phyloP scores from a whole-genome alignment of 2,888 invertebrate species.

The Microdon myrmicae region DNA sequence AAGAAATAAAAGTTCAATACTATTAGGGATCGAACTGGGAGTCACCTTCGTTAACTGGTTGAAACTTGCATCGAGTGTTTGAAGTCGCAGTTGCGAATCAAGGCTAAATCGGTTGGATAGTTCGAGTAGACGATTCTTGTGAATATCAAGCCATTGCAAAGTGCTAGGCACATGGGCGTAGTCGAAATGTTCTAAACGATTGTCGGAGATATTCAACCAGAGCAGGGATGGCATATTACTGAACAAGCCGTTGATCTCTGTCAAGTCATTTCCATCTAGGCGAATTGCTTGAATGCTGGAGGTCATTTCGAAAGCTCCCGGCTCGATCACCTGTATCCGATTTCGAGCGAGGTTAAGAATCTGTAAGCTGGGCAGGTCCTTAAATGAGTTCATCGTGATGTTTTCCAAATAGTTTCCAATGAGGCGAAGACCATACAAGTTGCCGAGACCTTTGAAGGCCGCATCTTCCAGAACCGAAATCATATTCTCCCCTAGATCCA shows the following conservation, averaged over 20 bases:
- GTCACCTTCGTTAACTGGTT: constrained; percentile 85
- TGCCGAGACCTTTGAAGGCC: constrained; percentile 84
- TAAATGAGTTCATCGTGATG: constrained; percentile 82
- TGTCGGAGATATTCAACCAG: constrained; percentile 92
- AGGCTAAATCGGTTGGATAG: constrained; percentile 79
- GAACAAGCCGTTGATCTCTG: constrained; percentile 85
- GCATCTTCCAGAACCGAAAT: constrained; percentile 83
- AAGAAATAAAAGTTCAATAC: constrained; percentile 85
- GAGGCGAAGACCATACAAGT: constrained; percentile 86
- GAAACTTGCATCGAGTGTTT: constrained; percentile 90
- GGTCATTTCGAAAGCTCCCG: constrained; percentile 83
- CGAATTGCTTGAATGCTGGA: constrained; percentile 85
- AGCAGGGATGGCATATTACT: constrained; percentile 83
- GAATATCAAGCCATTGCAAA: constrained; percentile 89
- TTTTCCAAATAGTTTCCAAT: constrained; percentile 89
- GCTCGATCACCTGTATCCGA: constrained; percentile 80
- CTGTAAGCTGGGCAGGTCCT: constrained; percentile 82
- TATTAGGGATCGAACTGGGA: constrained; percentile 81
- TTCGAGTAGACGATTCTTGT: constrained; percentile 84
- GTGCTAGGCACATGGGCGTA: constrained; percentile 84
- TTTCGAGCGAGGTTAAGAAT: constrained; percentile 90
- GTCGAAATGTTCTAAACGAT: constrained; percentile 88
- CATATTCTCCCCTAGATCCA: constrained; percentile 92
- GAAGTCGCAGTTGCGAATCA: constrained; percentile 76
- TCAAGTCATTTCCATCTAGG: constrained; percentile 85